Base-by-base conservation (phyloP, 2,888 invertebrate genomes). In the Andrena bicolor region DNA sequence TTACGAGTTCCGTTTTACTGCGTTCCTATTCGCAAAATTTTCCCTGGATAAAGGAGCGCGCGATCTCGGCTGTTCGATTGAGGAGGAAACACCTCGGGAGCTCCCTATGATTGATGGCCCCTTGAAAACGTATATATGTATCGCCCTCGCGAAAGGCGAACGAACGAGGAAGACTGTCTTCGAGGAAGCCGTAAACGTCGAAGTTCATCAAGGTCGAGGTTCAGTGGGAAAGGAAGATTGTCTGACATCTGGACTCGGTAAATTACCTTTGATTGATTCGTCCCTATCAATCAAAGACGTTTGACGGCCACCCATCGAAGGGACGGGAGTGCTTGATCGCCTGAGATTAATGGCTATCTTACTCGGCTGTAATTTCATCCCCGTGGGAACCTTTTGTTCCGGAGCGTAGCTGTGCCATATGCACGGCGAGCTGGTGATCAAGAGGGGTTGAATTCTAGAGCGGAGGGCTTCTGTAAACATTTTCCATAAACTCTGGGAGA, bases 1-100 rank as follows among this genome's bases (percentile, higher is more conserved):
- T 73, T 53, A 20, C 68, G 58, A 26, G 41, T 0, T 16, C 41
- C 56, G 23, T 53, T 73, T 79, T 69, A 65, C 70, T 49, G 66
- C 10, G 26, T n/a, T 48, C 28, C 69, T 23, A 32, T 61, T 72
- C 51, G 66, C 48, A 4, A 26, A 76, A 70, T 51, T 80, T 20
- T 49, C 26, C 10, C 48, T 32, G 56, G 48, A 60, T 65, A 32
- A 13, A 6, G 16, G 35, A 35, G 64, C 58, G 49, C 10, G n/a
- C 7, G 6, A 16, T 8, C 41, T 16, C 23, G 10, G 8, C 35
- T 20, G n/a, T 8, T 20, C 6, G 7, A 8, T 53, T 23, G 41
- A 16, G 10, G 35, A 8, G 23, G 28, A 65, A 13, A 8, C 10
- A 56, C 7, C 35, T 35, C 35, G 35, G 41, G 6, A 1, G 23